Evolutionary conservation across 2,888 invertebrate species (phyloP).

Genomic region (Hedychridium roseum): DNA sequence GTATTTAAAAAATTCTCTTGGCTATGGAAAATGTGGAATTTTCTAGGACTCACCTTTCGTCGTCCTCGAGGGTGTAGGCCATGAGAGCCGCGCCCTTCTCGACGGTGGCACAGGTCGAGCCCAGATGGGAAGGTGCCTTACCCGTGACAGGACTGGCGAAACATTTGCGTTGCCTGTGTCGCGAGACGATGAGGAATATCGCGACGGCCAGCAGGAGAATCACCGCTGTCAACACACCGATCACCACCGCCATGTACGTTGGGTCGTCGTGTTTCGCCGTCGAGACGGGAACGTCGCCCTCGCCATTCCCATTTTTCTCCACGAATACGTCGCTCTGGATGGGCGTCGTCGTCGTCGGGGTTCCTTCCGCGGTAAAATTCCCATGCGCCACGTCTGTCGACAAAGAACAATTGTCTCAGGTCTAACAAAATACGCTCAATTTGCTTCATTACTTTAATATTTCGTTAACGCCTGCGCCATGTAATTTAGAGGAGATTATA

Average conservation of each 20-base stretch:
- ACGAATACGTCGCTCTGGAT: constrained; percentile 66
- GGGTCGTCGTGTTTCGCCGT: constrained; percentile 76
- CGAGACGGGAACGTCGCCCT: constrained; percentile 70
- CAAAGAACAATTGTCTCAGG: constrained; percentile 10
- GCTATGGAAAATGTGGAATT: background rate
- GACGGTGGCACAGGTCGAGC: constrained; percentile 62
- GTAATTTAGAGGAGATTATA: too few species aligned
- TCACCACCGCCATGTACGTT: constrained; percentile 78
- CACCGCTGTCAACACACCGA: constrained; percentile 79
- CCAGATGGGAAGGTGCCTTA: constrained; percentile 65
- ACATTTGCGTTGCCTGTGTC: constrained; percentile 77
- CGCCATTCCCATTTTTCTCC: constrained; percentile 58
- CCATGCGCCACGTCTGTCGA: constrained; percentile 72
- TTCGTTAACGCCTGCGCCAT: too few species aligned
- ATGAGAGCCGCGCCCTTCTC: constrained; percentile 63
- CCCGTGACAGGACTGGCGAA: constrained; percentile 76
- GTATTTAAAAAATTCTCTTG: background rate
- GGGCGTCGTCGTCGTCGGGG: constrained; percentile 66
- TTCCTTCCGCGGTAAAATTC: constrained; percentile 76
- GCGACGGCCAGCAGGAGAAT: constrained; percentile 77
- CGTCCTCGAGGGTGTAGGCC: constrained; percentile 61
- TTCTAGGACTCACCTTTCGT: constrained; percentile 56
- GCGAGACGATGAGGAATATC: constrained; percentile 76
- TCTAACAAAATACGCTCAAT: too few species aligned
- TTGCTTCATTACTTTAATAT: too few species aligned